phyloP scores from a whole-genome alignment of 2,797 vertebrate species.

The Alcedo atthis region DNA sequence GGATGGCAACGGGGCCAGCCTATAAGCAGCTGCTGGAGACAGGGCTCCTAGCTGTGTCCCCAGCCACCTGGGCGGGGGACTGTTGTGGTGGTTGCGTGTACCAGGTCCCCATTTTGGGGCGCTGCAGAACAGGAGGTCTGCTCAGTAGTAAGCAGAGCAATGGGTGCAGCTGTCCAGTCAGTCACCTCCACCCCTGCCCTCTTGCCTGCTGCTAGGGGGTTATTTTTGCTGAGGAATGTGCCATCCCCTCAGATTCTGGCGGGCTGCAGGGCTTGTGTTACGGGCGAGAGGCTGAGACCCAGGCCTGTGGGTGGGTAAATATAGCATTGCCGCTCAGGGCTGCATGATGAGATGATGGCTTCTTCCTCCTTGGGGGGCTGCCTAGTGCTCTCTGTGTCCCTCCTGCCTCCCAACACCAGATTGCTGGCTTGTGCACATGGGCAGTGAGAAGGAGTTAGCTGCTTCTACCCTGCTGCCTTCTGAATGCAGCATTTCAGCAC shows the following conservation, averaged over 20 bases:
- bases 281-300: conserved; percentile 40
- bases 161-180: conserved; percentile 80
- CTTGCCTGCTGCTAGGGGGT: conserved; percentile 64
- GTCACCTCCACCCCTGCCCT: conserved; percentile 69
- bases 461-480: not conserved
- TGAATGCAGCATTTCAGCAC: not conserved
- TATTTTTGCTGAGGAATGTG: conserved; percentile 86
- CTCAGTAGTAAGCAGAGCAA: accelerated
- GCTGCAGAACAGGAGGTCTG: accelerated
- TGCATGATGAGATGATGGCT: not conserved
- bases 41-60: not conserved
- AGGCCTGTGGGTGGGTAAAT: conserved; percentile 42
- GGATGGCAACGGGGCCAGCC: not conserved
- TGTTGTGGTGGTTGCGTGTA: accelerated
- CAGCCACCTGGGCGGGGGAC: not conserved
- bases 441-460: not conserved
- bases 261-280: conserved; percentile 77
- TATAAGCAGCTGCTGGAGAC: accelerated
- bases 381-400: not conserved
- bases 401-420: not conserved
- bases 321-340: not conserved
- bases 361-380: not conserved
- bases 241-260: conserved; percentile 79
- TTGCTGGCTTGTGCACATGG: not conserved
- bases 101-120: not conserved